Percentiles rank a stretch among this genome's conserved stretches.
phyloP scores from a whole-genome alignment of 2,113 vertebrate species.

The Toxostoma redivivum region DNA sequence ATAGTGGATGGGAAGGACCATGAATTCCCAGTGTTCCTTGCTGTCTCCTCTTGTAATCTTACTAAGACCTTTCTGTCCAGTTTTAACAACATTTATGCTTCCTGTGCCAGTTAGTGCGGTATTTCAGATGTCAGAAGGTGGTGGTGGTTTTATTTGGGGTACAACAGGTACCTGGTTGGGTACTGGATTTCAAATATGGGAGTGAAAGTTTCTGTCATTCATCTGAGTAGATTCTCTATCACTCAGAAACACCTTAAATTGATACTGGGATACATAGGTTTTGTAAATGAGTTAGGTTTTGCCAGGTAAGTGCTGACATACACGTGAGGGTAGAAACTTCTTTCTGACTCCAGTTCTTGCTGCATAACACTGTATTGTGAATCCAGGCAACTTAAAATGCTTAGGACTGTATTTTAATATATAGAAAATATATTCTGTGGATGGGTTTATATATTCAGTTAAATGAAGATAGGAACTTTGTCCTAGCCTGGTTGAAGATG shows the following conservation, averaged over 20 bases:
- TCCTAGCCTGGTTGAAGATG: neutral
- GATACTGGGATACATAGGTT: rapidly evolving
- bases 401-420: neutral
- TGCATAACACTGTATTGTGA: neutral
- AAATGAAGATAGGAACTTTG: neutral
- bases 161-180: neutral
- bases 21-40: neutral
- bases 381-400: neutral
- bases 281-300: neutral
- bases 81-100: neutral
- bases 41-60: neutral
- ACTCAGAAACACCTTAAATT: neutral
- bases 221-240: neutral
- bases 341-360: neutral
- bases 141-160: neutral
- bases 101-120: neutral
- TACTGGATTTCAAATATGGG: neutral
- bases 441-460: neutral
- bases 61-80: neutral
- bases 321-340: neutral
- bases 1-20: neutral
- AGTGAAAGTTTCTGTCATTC: neutral
- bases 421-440: neutral
- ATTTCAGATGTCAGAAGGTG: neutral
- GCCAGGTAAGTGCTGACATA: neutral